These are phyloP conservation scores for Folsomia candida DNA, from an alignment of 2,888 invertebrate species.

Conservation along the genomic window DNA sequence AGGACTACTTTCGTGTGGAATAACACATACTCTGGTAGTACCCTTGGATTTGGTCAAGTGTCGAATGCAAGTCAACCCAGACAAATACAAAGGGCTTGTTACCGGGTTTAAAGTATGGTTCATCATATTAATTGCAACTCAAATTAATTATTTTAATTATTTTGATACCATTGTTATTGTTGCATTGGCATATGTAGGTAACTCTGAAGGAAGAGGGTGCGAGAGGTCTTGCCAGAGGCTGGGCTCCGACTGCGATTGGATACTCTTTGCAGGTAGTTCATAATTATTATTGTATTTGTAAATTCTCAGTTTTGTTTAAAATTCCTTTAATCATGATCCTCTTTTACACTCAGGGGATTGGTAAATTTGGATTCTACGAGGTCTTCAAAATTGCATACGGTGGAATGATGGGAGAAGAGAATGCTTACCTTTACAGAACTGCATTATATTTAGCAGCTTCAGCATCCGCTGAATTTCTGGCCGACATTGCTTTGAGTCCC, in stretches of 20 bases:
- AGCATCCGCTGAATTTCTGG: constrained; percentile 97
- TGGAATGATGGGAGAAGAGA: constrained; percentile 81
- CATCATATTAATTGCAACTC: not conserved
- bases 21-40: constrained; percentile 82
- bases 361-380: constrained; percentile 98
- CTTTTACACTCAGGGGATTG: constrained; percentile 70
- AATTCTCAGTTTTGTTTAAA: not conserved
- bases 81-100: constrained; percentile 81
- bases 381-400: constrained; percentile 87
- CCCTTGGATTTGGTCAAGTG: constrained; percentile 95
- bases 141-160: not conserved
- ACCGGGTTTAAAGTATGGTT: constrained; percentile 72
- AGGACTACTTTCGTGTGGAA: constrained; percentile 80
- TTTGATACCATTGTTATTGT: not conserved
- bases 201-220: constrained; percentile 83
- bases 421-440: constrained; percentile 82
- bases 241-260: constrained; percentile 96
- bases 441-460: constrained; percentile 84
- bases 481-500: constrained; percentile 93
- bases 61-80: constrained; percentile 86
- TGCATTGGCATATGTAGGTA: constrained; percentile 53
- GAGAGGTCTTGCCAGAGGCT: constrained; percentile 82
- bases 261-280: constrained; percentile 71
- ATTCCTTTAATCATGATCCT: constrained; percentile 40
- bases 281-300: not conserved